Conservation (phyloP, 2,797 vertebrate genomes). For the Enteromius treurensis region DNA sequence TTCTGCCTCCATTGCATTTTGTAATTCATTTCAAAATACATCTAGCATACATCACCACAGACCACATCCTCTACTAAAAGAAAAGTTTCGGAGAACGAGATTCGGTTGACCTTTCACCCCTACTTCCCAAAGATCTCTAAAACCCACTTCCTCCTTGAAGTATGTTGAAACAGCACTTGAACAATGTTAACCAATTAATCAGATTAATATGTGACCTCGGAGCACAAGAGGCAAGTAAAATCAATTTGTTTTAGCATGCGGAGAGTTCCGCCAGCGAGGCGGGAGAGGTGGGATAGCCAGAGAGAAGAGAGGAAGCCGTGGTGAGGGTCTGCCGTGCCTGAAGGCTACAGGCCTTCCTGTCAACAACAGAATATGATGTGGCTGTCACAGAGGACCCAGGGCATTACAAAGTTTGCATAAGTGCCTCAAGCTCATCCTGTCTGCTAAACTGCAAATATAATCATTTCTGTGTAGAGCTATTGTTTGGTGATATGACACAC, state of each 20-base stretch:
- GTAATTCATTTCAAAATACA: neutral
- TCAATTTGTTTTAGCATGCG: constrained; percentile 68
- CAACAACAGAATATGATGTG: constrained; percentile 58
- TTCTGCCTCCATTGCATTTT: neutral
- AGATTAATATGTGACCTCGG: constrained; percentile 57
- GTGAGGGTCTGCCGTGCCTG: constrained; percentile 55
- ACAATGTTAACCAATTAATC: constrained; percentile 62
- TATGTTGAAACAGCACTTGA: constrained; percentile 54
- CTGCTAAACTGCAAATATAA: neutral
- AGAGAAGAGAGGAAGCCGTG: constrained; percentile 64
- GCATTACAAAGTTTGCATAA: constrained; percentile 33
- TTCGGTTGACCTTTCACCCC: constrained; percentile 48
- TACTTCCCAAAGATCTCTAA: constrained; percentile 23
- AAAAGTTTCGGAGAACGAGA: constrained; percentile 21
- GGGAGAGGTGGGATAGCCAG: constrained; percentile 54
- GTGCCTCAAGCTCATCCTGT: constrained; percentile 29
- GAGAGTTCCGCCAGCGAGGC: constrained; percentile 64
- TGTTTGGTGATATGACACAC: constrained; percentile 10
- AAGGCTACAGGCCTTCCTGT: constrained; percentile 53
- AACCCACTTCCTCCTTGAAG: constrained; percentile 52
- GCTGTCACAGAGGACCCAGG: constrained; percentile 35
- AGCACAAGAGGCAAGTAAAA: constrained; percentile 68
- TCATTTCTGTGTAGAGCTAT: constrained; percentile 10
- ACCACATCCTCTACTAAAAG: constrained; percentile 40
- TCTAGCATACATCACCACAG: neutral